Evolutionary conservation across 1,140 invertebrate species (phyloP).

Genomic region (Dermatophagoides farinae): DNA sequence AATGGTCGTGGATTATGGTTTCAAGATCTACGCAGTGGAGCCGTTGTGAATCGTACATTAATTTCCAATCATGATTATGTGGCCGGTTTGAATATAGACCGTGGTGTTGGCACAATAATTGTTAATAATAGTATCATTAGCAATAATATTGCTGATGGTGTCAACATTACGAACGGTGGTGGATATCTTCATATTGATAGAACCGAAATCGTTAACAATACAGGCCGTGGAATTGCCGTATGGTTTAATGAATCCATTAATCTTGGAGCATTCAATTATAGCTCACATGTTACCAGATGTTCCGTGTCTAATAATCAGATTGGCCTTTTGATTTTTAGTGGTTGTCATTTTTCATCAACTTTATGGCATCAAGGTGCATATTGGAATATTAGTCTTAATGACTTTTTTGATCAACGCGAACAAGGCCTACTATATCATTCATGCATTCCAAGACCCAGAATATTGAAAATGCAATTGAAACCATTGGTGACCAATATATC

Average conservation of each 20-base stretch:
- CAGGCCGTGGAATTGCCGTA: conserved; percentile 57
- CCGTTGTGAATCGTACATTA: conserved; percentile 53
- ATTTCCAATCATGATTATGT: conserved; percentile 69
- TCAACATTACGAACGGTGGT: conserved; percentile 62
- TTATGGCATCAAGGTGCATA: conserved; percentile 12
- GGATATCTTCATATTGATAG: conserved; percentile 69
- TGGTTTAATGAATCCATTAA: conserved; percentile 72
- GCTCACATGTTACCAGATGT: conserved; percentile 44
- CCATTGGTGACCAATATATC: conserved; percentile 33
- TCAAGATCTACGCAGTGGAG: conserved; percentile 56
- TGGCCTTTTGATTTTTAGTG: conserved; percentile 49
- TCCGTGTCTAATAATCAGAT: conserved; percentile 59
- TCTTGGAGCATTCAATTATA: conserved; percentile 38
- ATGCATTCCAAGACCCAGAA: conserved; percentile 38
- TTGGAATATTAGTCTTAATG: conserved; percentile 66
- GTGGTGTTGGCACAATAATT: conserved; percentile 73
- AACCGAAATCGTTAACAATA: conserved; percentile 45
- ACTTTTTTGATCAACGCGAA: conserved; percentile 49
- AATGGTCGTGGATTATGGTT: conserved; percentile 72
- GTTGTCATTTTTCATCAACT: conserved; percentile 31
- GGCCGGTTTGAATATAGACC: conserved; percentile 61
- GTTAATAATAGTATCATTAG: conserved; percentile 67
- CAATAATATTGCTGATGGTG: conserved; percentile 57
- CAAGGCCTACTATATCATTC: conserved; percentile 53
- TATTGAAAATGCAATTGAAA: not conserved